These are phyloP conservation scores for Potorous gilbertii DNA, from an alignment of 2,797 vertebrate genomes.

Conservation along the genomic window DNA sequence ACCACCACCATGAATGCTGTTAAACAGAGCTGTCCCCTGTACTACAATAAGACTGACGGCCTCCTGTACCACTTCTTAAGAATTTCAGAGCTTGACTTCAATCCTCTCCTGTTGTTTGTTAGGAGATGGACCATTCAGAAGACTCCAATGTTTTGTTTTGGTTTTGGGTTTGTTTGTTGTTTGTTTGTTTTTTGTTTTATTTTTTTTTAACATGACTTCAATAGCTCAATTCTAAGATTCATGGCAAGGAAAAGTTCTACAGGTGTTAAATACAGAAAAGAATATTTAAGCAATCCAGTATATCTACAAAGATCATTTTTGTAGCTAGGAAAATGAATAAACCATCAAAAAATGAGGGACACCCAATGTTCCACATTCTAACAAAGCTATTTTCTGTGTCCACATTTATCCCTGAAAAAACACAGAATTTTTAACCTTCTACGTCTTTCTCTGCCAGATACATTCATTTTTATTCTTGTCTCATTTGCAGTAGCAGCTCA, in stretches of 20 bases:
- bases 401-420: slow-evolving; percentile 68
- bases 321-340: neutral
- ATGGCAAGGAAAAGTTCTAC: neutral
- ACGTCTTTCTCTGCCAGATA: slow-evolving; percentile 70
- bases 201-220: neutral
- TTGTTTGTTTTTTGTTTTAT: too few species aligned
- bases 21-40: neutral
- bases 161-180: neutral
- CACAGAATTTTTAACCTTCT: slow-evolving; percentile 68
- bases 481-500: slow-evolving; percentile 81
- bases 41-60: neutral
- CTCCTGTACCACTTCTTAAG: neutral
- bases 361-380: slow-evolving; percentile 44
- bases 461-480: slow-evolving; percentile 80
- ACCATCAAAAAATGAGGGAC: slow-evolving; percentile 28
- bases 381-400: neutral
- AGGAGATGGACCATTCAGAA: neutral
- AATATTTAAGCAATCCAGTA: neutral
- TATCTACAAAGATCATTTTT: neutral
- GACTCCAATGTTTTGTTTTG: neutral
- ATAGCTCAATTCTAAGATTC: neutral
- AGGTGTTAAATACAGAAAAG: neutral
- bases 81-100: neutral
- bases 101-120: neutral
- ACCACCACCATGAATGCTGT: neutral